Conservation (phyloP, 2,113 vertebrate genomes). For the Otolemur garnettii region DNA sequence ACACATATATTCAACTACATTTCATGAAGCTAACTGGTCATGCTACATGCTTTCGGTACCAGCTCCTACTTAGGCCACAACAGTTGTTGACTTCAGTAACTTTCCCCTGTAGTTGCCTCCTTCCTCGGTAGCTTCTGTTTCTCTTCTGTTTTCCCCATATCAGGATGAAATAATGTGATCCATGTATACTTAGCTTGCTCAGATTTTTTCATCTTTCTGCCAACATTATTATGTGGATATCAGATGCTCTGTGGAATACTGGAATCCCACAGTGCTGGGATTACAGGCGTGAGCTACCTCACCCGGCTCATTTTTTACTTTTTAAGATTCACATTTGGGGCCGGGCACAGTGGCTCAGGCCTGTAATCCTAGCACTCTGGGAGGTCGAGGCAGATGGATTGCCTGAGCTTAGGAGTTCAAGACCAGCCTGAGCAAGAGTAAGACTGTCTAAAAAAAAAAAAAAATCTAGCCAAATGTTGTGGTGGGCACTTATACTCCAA, state of each 20-base stretch:
- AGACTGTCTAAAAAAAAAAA: too few relatives aligned
- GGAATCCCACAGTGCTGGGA: too few relatives aligned
- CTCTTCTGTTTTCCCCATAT: not conserved
- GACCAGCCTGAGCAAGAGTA: too few relatives aligned
- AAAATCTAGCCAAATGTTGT: too few relatives aligned
- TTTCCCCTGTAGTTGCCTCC: not conserved
- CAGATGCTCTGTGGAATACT: not conserved
- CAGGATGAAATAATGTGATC: not conserved
- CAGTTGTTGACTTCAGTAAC: not conserved
- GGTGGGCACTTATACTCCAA: too few relatives aligned
- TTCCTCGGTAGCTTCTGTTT: not conserved
- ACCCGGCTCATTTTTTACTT: too few relatives aligned
- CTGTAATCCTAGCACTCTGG: too few relatives aligned
- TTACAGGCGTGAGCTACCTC: too few relatives aligned
- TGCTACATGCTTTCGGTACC: not conserved
- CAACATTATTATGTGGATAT: not conserved
- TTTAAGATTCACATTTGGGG: too few relatives aligned
- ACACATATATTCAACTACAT: not conserved
- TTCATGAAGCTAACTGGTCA: not conserved
- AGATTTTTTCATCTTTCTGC: not conserved
- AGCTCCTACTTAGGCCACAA: not conserved
- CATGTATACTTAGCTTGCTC: not conserved
- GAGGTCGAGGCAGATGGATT: too few relatives aligned
- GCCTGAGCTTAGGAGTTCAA: too few relatives aligned
- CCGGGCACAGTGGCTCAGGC: too few relatives aligned